Percentiles rank a stretch among this genome's conserved stretches.
Evolutionary conservation across 2,888 invertebrate genomes (phyloP).

Genomic region (Agrochola lychnidis): DNA sequence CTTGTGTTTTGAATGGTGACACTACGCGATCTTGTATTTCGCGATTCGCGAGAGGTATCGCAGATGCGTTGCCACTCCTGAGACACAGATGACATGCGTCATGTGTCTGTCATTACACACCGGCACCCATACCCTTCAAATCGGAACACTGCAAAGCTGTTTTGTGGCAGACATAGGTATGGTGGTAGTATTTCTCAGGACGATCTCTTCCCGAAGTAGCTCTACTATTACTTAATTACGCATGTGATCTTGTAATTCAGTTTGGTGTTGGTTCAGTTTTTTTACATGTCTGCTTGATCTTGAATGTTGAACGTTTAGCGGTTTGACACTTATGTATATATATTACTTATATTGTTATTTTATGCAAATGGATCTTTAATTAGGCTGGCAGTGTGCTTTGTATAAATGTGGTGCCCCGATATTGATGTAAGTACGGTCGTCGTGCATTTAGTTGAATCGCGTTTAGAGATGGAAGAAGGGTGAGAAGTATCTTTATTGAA

Average conservation of each 20-base stretch:
- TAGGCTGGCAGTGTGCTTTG: neutral
- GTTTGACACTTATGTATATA: neutral
- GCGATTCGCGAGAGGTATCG: neutral
- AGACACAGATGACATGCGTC: neutral
- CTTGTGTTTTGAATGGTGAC: neutral
- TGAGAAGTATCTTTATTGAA: neutral
- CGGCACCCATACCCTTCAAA: constrained; percentile 12
- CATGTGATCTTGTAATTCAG: neutral
- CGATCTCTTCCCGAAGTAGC: constrained; percentile 12
- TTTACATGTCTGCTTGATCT: neutral
- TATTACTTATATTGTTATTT: too few relatives aligned
- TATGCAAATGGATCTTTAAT: neutral
- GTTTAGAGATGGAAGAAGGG: neutral
- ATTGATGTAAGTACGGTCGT: neutral
- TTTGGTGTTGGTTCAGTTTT: neutral
- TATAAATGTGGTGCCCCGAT: neutral
- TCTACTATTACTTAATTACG: constrained; percentile 12
- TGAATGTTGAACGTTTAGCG: neutral
- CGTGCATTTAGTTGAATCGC: neutral
- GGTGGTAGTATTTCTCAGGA: constrained; percentile 28
- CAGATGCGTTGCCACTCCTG: neutral
- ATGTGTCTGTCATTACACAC: constrained; percentile 2
- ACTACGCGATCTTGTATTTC: neutral
- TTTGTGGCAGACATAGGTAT: constrained; percentile 8
- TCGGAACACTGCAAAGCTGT: neutral